Percentiles rank a stretch among this genome's conserved stretches.
Conservation (phyloP, 2,888 invertebrate species). For the Molanna angustata region DNA sequence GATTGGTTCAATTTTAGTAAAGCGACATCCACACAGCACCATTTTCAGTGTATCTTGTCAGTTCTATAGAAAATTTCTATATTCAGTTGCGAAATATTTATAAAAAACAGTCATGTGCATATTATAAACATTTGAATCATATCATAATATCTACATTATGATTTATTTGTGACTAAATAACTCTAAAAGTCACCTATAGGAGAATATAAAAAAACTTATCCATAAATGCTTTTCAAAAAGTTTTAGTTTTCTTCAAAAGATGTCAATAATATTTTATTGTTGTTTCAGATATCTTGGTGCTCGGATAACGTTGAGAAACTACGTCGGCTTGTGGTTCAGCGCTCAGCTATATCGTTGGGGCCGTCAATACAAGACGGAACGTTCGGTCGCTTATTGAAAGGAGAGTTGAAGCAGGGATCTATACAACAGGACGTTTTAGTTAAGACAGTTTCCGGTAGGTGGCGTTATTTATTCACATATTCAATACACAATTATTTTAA, state of each 20-base stretch:
- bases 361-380: slow-evolving; percentile 76
- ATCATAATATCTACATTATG: too few species aligned
- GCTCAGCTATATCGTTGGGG: slow-evolving; percentile 60
- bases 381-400: slow-evolving; percentile 83
- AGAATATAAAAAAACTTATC: too few species aligned
- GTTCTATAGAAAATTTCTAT: too few species aligned
- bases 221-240: too few species aligned
- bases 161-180: too few species aligned
- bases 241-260: background rate
- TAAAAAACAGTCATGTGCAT: too few species aligned
- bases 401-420: slow-evolving; percentile 62
- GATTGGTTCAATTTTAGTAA: too few species aligned
- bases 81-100: too few species aligned
- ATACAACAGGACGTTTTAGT: slow-evolving; percentile 74
- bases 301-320: slow-evolving; percentile 59
- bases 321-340: slow-evolving; percentile 57
- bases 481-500: slow-evolving; percentile 1
- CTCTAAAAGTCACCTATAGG: too few species aligned
- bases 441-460: slow-evolving; percentile 81
- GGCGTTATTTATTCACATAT: slow-evolving; percentile 34
- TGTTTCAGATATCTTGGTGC: slow-evolving; percentile 27
- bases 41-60: too few species aligned
- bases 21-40: too few species aligned
- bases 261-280: background rate
- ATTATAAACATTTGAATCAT: too few species aligned